Base-by-base conservation (phyloP, 1,140 invertebrate genomes). In the Chironomus tepperi region DNA sequence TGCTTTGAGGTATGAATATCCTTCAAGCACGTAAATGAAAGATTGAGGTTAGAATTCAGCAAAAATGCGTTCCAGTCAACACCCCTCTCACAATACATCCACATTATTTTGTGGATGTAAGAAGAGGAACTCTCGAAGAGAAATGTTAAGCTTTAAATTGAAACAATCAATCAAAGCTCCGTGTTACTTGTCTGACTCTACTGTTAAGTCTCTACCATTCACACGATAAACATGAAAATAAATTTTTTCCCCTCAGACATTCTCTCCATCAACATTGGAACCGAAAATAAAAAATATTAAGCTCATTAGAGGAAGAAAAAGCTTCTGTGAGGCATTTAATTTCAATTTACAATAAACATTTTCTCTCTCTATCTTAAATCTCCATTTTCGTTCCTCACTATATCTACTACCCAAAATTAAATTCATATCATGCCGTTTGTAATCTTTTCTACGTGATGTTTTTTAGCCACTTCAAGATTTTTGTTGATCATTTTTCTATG, bases 391-490 rank as follows among this genome's bases (percentile, higher is more conserved):
- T 3, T 47, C 1, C 15, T 47, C 15, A 47, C 8, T 10, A 47
- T 5, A 34, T 34, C 24, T 34, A 34, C 24, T 34, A 34, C 5
- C 7, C n/a, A 57, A 57, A 15, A 15, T 57, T 57, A 57, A 57
- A 57, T 57, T 57, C 47, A 12, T n/a, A 15, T 57, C 47, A 57
- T 57, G 12, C 47, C n/a, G 47, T 57, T 57, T 70, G 18, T 70
- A 70, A 70, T 70, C 65, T 70, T 18, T 70, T 7, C 65, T 70
- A 70, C 65, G 65, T 70, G 65, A 70, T 8, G 19, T 70, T 70
- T 10, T 70, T 5, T 70, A n/a, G 12, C 47, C 12, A 57, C 47
- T 57, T 57, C 3, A 57, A 57, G 47, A 15, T 57, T 57, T 57
- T 57, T n/a, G 24, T 34, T 34, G 12, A 57, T 57, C 12, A 57